These are phyloP conservation scores for Cataglyphis altisquamis DNA, from an alignment of 2,888 invertebrate species.

Conservation along the genomic window DNA sequence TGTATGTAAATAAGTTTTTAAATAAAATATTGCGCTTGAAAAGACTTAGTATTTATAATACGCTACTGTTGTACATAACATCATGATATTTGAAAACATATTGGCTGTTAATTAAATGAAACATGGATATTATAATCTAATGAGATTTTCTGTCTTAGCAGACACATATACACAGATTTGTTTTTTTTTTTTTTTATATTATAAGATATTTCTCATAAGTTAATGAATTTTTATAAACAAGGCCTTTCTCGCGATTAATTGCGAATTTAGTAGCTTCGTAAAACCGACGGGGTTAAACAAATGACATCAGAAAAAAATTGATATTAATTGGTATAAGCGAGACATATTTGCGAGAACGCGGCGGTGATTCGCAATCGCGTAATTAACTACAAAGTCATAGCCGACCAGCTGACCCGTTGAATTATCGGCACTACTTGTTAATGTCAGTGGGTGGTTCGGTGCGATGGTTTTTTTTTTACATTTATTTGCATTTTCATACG, in stretches of 20 bases:
- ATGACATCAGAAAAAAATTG: background rate
- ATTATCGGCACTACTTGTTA: constrained; percentile 56
- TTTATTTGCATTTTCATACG: constrained; percentile 47
- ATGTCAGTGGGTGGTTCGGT: constrained; percentile 45
- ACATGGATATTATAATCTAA: background rate
- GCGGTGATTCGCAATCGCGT: constrained; percentile 52
- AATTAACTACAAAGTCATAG: constrained; percentile 57
- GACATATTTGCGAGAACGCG: constrained; percentile 48
- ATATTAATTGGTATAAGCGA: constrained; percentile 47
- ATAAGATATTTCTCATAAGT: background rate
- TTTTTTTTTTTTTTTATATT: constrained; percentile 3
- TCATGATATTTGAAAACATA: background rate
- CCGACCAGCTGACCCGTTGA: constrained; percentile 46
- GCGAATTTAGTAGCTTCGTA: constrained; percentile 51
- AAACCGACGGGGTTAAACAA: constrained; percentile 39
- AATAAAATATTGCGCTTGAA: background rate
- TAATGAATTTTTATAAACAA: constrained; percentile 8
- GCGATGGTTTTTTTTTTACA: constrained; percentile 25
- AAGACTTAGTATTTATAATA: background rate
- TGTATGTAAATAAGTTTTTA: background rate
- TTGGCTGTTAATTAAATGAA: background rate
- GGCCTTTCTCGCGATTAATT: constrained; percentile 33
- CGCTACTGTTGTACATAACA: background rate
- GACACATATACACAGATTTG: background rate
- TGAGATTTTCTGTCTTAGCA: background rate